Base-by-base conservation (phyloP, 37 sponge, comb jelly and placozoan species). In the Tethya wilhelma region DNA sequence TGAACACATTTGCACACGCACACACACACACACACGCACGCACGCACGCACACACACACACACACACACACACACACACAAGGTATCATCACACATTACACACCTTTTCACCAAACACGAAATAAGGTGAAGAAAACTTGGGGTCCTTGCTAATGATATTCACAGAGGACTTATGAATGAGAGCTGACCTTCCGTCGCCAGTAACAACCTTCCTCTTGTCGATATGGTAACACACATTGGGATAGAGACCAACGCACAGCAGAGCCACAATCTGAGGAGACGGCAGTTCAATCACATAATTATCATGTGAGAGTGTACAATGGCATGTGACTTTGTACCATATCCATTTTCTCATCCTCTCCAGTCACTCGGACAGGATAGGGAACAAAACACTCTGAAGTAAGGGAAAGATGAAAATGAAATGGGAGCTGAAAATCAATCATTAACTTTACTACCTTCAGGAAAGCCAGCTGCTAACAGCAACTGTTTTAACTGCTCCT, bases 121-220 rank as follows among this genome's bases (percentile, higher is more conserved):
- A 90, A 79, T 81, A 94, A 8, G 91, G 95, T 34, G 90, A 94
- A 22, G 95, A 76, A 58, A 90, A 90, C 23, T 56, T 68, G 31
- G 84, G 81, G 32, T 90, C 85, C 31, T 89, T 85, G 73, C 78
- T 73, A 56, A 84, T 84, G 67, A 80, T 65, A 78, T 94, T 94
- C 40, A 93, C 86, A 22, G 91, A 90, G n/a, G 85, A 73, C 82
- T 90, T 94, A 86, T 90, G 91, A 56, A 94, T 94, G 75, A 90
- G 89, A 0, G 95, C 95, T 1, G 44, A 41, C 78, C 81, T 86
- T 0, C 43, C 69, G 34, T 90, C 91, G 8, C 86, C 53, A 1
- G 82, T 86, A 55, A 83, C 57, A 17, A 93, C 44, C 59, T 68
- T 38, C 26, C 87, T 49, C 73, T 94, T 94, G 78, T 94, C 88